phyloP scores from a whole-genome alignment of 2,888 invertebrate species.

The Uropetala carovei region DNA sequence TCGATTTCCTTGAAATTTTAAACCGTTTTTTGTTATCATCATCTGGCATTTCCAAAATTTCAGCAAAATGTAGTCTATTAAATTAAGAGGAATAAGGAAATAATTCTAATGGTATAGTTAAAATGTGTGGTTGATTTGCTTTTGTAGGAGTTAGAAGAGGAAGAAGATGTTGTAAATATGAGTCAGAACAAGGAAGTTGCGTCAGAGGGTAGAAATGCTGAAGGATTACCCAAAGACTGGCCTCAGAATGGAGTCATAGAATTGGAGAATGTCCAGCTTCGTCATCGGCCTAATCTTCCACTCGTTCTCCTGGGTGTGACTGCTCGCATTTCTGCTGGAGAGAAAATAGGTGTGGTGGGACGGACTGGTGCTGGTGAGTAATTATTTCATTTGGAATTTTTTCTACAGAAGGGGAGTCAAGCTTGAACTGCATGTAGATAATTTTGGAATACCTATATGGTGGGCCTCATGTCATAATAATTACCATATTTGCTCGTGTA shows the following conservation, averaged over 20 bases:
- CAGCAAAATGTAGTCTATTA: no score
- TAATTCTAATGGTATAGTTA: no score
- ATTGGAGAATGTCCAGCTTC: slow-evolving; percentile 73
- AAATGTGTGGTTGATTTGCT: not conserved
- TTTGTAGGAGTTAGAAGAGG: slow-evolving; percentile 48
- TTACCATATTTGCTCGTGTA: no score
- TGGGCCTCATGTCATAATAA: no score
- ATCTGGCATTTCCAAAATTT: no score
- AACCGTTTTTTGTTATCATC: no score
- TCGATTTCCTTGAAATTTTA: no score
- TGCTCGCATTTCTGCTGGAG: slow-evolving; percentile 74
- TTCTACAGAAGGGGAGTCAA: no score
- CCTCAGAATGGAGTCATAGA: slow-evolving; percentile 73
- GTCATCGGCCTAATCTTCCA: slow-evolving; percentile 73
- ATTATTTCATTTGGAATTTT: not conserved
- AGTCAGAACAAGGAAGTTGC: slow-evolving; percentile 69
- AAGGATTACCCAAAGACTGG: slow-evolving; percentile 73
- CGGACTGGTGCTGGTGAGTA: slow-evolving; percentile 77
- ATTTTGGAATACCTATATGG: no score
- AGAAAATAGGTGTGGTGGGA: slow-evolving; percentile 78
- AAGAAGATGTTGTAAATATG: slow-evolving; percentile 10
- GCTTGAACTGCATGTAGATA: no score
- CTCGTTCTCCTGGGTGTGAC: slow-evolving; percentile 75
- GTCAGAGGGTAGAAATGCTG: slow-evolving; percentile 71
- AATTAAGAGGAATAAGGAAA: no score